Base-by-base conservation (phyloP, 2,888 invertebrate species). In the Nephrocerus scutellatus region DNA sequence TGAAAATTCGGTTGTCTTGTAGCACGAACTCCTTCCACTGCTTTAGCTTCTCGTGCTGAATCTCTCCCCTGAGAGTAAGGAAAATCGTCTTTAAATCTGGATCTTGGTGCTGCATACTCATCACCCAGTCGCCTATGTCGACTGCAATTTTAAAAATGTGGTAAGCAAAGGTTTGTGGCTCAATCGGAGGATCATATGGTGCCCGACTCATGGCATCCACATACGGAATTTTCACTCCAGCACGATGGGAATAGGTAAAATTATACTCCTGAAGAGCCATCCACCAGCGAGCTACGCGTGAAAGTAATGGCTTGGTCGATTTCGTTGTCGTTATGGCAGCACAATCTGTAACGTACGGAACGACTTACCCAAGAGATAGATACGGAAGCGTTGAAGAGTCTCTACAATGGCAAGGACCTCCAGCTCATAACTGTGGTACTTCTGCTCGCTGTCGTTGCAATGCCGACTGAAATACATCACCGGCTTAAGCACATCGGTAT, bases 61-160 rank as follows among this genome's bases (percentile, higher is more conserved):
- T 13, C 3, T 5, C 7, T 15, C 29, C 36, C 3, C 6, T 22
- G 7, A 43, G n/a, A 3, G 28, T 28, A 9, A 20, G 26, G n/a
- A 36, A 14, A 3, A 48, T 43, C 28, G 41, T 36, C 2, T 13
- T 13, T 3, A 44, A 22, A 10, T 44, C 36, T 8, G 30, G 25
- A 19, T 48, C 46, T 21, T 42, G 38, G 10, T 33, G 39, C 12
- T 47, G 46, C 44, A 46, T 37, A 3, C 31, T 35, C n/a, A 30
- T 30, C 12, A 46, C 15, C 46, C 47, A 47, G 10, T 47, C 47
- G 6, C 39, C 38, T 6, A 12, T 12, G 5, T 41, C 32, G 5
- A 37, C 23, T 19, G 25, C 23, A 21, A 47, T 37, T 8, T 13
- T 12, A 42, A 40, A 36, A 5, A 44, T 15, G 2, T 25, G 15